Percentiles rank a stretch among this genome's conserved stretches.
These are phyloP conservation scores for Drosophila mulleri DNA, from an alignment of 2,888 invertebrate genomes.

Conservation along the genomic window DNA sequence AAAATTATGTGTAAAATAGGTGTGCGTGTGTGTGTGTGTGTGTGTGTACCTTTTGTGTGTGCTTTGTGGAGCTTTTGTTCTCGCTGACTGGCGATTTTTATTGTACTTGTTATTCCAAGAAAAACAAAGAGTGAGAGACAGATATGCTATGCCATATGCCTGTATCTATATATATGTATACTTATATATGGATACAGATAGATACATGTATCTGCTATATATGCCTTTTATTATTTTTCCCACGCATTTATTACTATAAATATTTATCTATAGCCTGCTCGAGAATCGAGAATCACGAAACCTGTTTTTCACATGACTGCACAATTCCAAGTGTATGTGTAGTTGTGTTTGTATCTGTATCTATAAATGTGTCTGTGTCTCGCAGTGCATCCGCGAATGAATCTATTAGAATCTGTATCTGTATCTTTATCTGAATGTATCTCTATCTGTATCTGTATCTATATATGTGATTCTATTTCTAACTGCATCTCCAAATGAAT, in stretches of 20 bases:
- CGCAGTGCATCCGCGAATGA: background rate
- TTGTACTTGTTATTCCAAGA: slow-evolving; percentile 21
- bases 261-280: slow-evolving; percentile 57
- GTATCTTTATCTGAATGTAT: background rate
- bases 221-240: slow-evolving; percentile 56
- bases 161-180: background rate
- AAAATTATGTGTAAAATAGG: slow-evolving; percentile 20
- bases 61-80: slow-evolving; percentile 34
- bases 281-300: slow-evolving; percentile 35
- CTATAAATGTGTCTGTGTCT: background rate
- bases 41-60: slow-evolving; percentile 13
- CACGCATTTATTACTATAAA: slow-evolving; percentile 73
- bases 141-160: background rate
- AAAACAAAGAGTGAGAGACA: background rate
- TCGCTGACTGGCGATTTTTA: slow-evolving; percentile 58
- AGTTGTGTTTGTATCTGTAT: slow-evolving; percentile 8
- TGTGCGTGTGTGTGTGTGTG: slow-evolving; percentile 7
- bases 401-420: background rate
- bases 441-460: background rate
- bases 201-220: slow-evolving; percentile 15
- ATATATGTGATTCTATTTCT: too few relatives aligned
- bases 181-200: background rate
- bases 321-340: slow-evolving; percentile 20
- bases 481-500: too few relatives aligned
- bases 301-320: slow-evolving; percentile 58